Percentiles rank a stretch among this genome's conserved stretches.
phyloP scores from a whole-genome alignment of 2,888 invertebrate species.

The Disparrhopalites patrizii region DNA sequence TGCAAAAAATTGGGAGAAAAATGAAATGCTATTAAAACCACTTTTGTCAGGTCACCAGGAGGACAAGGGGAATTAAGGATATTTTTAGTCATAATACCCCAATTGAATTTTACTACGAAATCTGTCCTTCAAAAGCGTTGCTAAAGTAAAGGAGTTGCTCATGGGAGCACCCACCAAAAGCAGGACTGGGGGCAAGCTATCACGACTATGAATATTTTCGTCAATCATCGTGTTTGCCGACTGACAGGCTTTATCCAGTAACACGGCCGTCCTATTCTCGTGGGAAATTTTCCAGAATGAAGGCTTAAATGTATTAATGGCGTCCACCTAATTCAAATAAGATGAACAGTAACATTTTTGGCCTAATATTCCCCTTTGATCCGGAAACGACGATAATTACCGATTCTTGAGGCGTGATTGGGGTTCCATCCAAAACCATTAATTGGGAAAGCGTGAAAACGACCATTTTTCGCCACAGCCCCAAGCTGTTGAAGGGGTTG shows the following conservation, averaged over 20 bases:
- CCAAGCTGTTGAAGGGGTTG: conserved; percentile 31
- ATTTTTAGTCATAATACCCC: conserved; percentile 24
- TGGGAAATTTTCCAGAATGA: conserved; percentile 26
- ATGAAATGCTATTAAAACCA: neutral
- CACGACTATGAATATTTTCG: conserved; percentile 15
- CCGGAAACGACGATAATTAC: no score
- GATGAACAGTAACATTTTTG: neutral
- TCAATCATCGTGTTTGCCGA: conserved; percentile 23
- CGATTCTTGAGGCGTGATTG: conserved; percentile 27
- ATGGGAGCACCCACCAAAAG: conserved; percentile 32
- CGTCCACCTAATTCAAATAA: conserved; percentile 13
- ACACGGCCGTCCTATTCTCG: conserved; percentile 25
- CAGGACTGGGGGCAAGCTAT: conserved; percentile 28
- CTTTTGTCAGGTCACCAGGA: neutral
- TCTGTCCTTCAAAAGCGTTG: conserved; percentile 29
- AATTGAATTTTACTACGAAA: conserved; percentile 26
- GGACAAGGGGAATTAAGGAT: neutral
- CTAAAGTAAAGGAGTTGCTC: conserved; percentile 29
- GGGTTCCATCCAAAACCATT: conserved; percentile 25
- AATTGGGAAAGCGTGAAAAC: conserved; percentile 31
- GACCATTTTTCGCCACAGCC: conserved; percentile 29
- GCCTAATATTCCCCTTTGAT: no score
- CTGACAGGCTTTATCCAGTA: conserved; percentile 31
- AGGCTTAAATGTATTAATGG: conserved; percentile 33
- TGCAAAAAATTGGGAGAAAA: neutral